Conservation (phyloP, 35 echinoderm and acorn worm genomes). For the Strongylocentrotus purpuratus region DNA sequence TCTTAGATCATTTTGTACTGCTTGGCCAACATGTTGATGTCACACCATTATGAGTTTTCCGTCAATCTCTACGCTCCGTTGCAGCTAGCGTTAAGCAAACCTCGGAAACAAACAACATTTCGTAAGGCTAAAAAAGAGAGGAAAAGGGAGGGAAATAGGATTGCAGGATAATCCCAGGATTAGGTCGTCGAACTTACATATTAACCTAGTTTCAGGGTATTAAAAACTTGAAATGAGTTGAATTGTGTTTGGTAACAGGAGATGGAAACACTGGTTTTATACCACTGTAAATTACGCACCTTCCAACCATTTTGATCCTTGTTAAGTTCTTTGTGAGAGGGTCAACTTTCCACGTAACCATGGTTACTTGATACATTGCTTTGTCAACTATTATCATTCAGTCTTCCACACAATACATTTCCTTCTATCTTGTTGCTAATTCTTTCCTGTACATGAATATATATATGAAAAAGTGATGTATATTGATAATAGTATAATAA, state of each 20-base stretch:
- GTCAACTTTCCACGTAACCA: not conserved
- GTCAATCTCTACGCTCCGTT: not conserved
- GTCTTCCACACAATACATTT: no score
- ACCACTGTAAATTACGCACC: not conserved
- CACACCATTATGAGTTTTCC: not conserved
- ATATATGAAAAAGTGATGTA: no score
- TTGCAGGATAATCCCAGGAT: not conserved
- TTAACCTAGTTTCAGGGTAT: not conserved
- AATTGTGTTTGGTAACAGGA: not conserved
- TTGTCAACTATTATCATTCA: not conserved
- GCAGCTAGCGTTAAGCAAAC: not conserved
- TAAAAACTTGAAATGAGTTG: not conserved
- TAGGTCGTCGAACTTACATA: conserved; percentile 30
- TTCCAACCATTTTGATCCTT: not conserved
- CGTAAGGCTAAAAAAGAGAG: not conserved
- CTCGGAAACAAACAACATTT: conserved; percentile 19
- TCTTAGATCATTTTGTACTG: not conserved
- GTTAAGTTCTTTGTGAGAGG: not conserved
- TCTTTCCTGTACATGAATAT: no score
- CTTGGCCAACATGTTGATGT: conserved; percentile 20
- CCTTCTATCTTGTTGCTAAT: no score
- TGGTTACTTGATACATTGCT: not conserved
- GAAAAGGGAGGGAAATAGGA: not conserved
- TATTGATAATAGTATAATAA: no score
- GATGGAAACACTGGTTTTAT: not conserved